Evolutionary conservation across 2,888 invertebrate genomes (phyloP).

Genomic region (Fissipunctia ypsillon): DNA sequence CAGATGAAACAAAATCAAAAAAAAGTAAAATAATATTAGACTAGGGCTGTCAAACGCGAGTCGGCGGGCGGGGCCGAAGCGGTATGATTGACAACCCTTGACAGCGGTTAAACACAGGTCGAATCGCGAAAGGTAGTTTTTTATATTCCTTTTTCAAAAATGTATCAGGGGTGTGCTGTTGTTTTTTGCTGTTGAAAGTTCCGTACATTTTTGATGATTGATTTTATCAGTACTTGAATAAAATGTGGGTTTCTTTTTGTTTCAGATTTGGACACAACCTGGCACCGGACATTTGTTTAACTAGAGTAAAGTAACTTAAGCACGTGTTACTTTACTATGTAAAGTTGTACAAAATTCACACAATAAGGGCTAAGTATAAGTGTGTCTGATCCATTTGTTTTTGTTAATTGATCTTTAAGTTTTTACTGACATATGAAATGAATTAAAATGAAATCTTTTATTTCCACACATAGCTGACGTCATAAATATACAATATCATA

Average conservation of each 20-base stretch:
- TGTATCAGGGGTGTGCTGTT: conserved; percentile 63
- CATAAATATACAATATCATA: no score
- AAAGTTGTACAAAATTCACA: not conserved
- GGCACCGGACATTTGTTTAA: no score
- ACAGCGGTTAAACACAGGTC: conserved; percentile 89
- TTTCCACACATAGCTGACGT: no score
- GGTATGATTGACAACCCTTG: conserved; percentile 86
- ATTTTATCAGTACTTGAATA: conserved; percentile 1
- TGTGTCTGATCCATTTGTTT: not conserved
- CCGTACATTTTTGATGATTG: conserved; percentile 64
- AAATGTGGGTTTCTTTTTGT: not conserved
- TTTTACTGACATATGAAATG: no score
- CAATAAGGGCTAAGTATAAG: no score
- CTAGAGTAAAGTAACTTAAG: no score
- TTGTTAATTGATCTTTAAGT: not conserved
- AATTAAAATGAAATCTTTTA: no score
- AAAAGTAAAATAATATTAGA: conserved; percentile 66
- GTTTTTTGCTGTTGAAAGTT: conserved; percentile 68
- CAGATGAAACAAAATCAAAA: conserved; percentile 66
- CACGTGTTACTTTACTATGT: not conserved
- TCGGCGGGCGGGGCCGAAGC: conserved; percentile 72
- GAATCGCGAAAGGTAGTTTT: conserved; percentile 85
- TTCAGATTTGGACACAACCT: not conserved
- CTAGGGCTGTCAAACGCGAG: conserved; percentile 74
- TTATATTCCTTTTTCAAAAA: conserved; percentile 66